A percentile compares a stretch with the other conserved stretches of the same genome.
phyloP scores from a whole-genome alignment of 2,797 vertebrate genomes.

The Cygnus olor region DNA sequence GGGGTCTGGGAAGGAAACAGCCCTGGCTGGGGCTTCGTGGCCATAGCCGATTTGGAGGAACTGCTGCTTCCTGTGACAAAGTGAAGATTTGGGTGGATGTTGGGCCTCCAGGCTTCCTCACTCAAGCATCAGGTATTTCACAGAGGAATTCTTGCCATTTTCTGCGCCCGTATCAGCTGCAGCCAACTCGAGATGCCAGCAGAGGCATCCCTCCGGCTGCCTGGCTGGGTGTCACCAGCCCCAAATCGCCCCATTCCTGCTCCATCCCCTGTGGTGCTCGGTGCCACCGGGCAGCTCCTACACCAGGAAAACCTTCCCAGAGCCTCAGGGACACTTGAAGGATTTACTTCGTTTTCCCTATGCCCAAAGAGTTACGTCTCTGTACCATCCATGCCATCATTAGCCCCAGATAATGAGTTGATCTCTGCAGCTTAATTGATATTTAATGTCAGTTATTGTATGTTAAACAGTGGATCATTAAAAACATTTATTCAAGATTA shows the following conservation, averaged over 20 bases:
- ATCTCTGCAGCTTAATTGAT: background rate
- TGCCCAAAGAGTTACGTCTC: background rate
- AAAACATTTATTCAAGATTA: slow-evolving; percentile 40
- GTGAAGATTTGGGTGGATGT: background rate
- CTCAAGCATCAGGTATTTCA: background rate
- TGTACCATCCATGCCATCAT: background rate
- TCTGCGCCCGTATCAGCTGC: background rate
- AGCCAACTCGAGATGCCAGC: background rate
- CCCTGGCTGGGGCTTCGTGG: rapidly evolving
- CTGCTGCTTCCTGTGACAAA: background rate
- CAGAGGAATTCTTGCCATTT: background rate
- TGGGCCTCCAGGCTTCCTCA: rapidly evolving
- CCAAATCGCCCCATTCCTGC: background rate
- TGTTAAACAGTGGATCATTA: background rate
- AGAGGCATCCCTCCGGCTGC: background rate
- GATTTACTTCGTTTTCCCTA: background rate
- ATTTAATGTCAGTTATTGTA: slow-evolving; percentile 1
- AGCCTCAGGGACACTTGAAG: background rate
- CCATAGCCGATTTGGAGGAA: background rate
- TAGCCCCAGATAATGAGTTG: background rate
- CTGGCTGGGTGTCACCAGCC: background rate
- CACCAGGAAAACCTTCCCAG: background rate
- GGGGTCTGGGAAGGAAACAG: background rate
- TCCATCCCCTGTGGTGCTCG: rapidly evolving
- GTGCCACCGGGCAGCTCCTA: background rate